phyloP scores from a whole-genome alignment of 2,113 vertebrate genomes.

The Bos javanicus region DNA sequence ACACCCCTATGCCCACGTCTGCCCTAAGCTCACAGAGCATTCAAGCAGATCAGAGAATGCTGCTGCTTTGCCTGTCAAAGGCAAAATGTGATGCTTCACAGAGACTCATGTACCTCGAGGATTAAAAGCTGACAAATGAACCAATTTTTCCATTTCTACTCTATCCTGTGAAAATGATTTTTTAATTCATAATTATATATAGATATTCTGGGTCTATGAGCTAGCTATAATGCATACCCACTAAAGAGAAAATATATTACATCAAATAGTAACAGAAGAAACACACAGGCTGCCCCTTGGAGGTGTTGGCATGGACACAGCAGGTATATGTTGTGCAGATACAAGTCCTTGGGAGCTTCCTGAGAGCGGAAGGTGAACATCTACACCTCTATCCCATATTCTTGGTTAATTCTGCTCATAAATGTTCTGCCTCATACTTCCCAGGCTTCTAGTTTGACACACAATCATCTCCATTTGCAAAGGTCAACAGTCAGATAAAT shows the following conservation, averaged over 20 bases:
- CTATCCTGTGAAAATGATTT: not conserved
- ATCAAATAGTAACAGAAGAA: not conserved
- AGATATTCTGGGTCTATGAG: not conserved
- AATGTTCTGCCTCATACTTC: not conserved
- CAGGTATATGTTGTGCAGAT: not conserved
- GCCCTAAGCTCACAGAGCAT: not conserved
- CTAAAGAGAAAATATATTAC: not conserved
- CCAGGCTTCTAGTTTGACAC: not conserved
- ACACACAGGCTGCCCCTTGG: not conserved
- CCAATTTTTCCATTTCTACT: not conserved
- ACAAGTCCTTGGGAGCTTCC: not conserved
- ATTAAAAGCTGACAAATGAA: slow-evolving; percentile 30
- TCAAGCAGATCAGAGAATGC: not conserved
- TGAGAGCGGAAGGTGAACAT: not conserved
- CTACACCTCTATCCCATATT: too few species aligned
- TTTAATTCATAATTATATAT: slow-evolving; percentile 40
- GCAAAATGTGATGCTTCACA: not conserved
- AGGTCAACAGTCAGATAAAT: not conserved
- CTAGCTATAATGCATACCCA: not conserved
- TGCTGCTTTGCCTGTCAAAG: not conserved
- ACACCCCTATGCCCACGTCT: not conserved
- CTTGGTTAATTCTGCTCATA: not conserved
- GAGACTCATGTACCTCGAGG: not conserved
- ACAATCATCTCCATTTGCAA: not conserved
- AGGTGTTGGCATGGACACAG: not conserved